These are phyloP conservation scores for Leptopilina drosophilae DNA, from an alignment of 2,888 invertebrate species.

Conservation along the genomic window DNA sequence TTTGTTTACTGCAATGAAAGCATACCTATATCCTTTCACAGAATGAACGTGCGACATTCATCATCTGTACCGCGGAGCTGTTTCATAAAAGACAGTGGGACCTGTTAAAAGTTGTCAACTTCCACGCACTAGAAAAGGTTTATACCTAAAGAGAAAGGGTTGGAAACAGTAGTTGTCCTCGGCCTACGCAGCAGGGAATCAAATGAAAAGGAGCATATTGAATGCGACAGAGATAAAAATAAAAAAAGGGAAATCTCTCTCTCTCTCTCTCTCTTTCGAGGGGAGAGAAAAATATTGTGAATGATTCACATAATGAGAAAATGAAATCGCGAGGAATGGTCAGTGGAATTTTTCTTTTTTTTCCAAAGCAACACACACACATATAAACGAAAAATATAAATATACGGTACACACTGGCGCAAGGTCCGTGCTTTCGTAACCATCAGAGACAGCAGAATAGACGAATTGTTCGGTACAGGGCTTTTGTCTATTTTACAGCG, in stretches of 20 bases:
- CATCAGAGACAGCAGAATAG: constrained; percentile 68
- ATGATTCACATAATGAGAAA: constrained; percentile 34
- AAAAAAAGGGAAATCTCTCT: neutral
- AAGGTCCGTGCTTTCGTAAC: constrained; percentile 72
- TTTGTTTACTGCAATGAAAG: neutral
- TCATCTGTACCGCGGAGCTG: constrained; percentile 12
- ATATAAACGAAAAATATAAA: constrained; percentile 65
- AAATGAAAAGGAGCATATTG: constrained; percentile 17
- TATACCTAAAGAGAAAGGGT: constrained; percentile 60
- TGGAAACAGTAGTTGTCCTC: constrained; percentile 58
- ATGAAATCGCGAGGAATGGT: constrained; percentile 42
- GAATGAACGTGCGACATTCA: neutral
- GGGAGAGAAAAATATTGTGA: constrained; percentile 1
- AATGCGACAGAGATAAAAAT: constrained; percentile 23
- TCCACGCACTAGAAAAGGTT: constrained; percentile 64
- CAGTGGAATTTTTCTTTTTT: constrained; percentile 40
- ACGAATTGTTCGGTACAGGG: constrained; percentile 73
- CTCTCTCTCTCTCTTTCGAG: too few relatives aligned
- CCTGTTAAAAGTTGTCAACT: constrained; percentile 72
- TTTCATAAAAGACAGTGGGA: constrained; percentile 48
- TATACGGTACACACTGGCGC: constrained; percentile 54
- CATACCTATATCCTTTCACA: neutral
- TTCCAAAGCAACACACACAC: constrained; percentile 53
- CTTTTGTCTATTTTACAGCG: constrained; percentile 75
- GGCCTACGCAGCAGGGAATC: constrained; percentile 49